Conservation (phyloP, 2,113 vertebrate species). For the Parotia lawesii region DNA sequence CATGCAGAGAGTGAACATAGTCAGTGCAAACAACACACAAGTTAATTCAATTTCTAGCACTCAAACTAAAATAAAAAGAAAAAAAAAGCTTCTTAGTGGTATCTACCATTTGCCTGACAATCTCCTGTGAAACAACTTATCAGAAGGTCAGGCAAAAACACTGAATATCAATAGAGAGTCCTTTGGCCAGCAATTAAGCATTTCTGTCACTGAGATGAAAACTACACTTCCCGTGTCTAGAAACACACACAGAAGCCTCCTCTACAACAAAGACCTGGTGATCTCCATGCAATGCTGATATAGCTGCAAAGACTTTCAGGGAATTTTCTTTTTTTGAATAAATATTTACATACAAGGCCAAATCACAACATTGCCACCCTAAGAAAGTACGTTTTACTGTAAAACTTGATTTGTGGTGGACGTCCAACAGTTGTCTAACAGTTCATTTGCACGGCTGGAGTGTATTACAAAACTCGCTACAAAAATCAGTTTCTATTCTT, state of each 20-base stretch:
- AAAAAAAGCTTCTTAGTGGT: background rate
- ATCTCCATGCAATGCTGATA: background rate
- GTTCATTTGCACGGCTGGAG: background rate
- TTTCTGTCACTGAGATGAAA: background rate
- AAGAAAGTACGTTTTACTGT: background rate
- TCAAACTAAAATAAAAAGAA: background rate
- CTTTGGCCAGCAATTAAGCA: background rate
- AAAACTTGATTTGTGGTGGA: slow-evolving; percentile 26
- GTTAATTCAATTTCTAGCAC: slow-evolving; percentile 9
- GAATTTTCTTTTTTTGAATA: background rate
- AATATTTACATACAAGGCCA: slow-evolving; percentile 18
- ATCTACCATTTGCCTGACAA: background rate
- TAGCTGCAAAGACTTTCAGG: background rate
- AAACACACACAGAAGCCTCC: background rate
- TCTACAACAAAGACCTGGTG: background rate
- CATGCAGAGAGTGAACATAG: background rate
- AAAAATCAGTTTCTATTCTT: slow-evolving; percentile 19
- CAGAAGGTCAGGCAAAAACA: background rate
- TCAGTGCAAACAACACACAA: slow-evolving; percentile 24
- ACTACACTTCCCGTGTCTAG: background rate
- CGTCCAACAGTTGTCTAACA: background rate
- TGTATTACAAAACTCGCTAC: slow-evolving; percentile 13
- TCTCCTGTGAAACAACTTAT: background rate
- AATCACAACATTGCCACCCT: background rate
- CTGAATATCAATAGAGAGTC: background rate